These are phyloP conservation scores for Polymixis lichenea DNA, from an alignment of 2,888 invertebrate species.

Conservation along the genomic window DNA sequence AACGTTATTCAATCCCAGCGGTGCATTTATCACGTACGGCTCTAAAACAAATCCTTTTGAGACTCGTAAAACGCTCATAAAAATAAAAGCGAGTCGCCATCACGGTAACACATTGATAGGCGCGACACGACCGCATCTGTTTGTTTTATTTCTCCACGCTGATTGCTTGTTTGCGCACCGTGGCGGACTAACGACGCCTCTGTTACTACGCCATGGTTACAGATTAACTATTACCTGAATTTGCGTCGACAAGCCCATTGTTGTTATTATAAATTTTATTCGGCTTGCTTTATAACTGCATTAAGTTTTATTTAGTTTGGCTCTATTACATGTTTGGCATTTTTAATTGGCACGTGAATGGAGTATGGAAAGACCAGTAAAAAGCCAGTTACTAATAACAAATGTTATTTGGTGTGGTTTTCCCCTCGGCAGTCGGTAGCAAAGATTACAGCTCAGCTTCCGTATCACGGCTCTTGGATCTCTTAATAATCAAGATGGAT, in stretches of 20 bases:
- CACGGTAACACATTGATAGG: constrained; percentile 63
- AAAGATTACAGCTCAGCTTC: constrained; percentile 54
- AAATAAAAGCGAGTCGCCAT: constrained; percentile 65
- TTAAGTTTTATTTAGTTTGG: constrained; percentile 34
- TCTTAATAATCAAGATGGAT: constrained; percentile 66
- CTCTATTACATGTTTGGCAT: constrained; percentile 20
- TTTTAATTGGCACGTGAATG: constrained; percentile 12
- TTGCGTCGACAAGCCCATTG: constrained; percentile 40
- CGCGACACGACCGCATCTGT: constrained; percentile 64
- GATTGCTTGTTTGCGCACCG: constrained; percentile 68
- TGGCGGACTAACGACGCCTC: constrained; percentile 59
- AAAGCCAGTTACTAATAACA: constrained; percentile 18
- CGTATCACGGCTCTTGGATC: constrained; percentile 54
- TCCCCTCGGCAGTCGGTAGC: constrained; percentile 5
- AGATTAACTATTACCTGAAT: constrained; percentile 56
- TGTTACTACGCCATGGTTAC: constrained; percentile 64
- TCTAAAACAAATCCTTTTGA: constrained; percentile 65
- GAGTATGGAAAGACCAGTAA: constrained; percentile 2
- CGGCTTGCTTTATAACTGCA: constrained; percentile 35
- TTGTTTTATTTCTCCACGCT: constrained; percentile 67
- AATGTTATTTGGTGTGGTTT: constrained; percentile 34
- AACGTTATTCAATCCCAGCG: constrained; percentile 62
- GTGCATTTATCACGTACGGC: constrained; percentile 65
- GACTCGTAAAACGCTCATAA: constrained; percentile 65
- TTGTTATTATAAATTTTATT: constrained; percentile 39